Percentiles rank a stretch among this genome's conserved stretches.
These are phyloP conservation scores for Drosophila rhopaloa DNA, from an alignment of 1,140 invertebrate genomes.

Conservation along the genomic window DNA sequence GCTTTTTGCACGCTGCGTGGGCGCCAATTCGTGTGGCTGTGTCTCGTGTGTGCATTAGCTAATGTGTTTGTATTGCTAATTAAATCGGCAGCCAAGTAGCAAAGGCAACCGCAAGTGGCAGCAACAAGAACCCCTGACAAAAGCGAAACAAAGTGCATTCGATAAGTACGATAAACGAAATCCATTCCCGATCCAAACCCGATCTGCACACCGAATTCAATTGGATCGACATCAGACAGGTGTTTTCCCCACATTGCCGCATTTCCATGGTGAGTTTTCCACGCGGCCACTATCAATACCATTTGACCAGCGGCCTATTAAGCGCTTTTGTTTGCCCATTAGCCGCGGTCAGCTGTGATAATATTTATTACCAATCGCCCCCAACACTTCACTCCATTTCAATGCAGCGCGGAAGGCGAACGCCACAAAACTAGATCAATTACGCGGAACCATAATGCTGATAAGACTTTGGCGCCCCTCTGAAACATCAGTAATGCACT, in stretches of 20 bases:
- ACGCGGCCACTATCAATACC: constrained; percentile 1
- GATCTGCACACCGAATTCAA: constrained; percentile 30
- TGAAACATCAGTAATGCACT: neutral
- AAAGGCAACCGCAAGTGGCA: constrained; percentile 34
- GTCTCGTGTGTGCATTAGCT: constrained; percentile 62
- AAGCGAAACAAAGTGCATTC: constrained; percentile 73
- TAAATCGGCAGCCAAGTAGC: constrained; percentile 64
- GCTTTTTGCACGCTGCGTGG: constrained; percentile 62
- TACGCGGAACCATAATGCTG: constrained; percentile 58
- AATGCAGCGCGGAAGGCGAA: constrained; percentile 16
- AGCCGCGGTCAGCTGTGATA: constrained; percentile 64
- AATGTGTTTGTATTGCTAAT: constrained; percentile 81
- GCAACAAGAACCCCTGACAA: constrained; percentile 66
- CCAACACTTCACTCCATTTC: neutral
- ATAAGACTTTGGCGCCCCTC: constrained; percentile 47
- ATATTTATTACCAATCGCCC: constrained; percentile 61
- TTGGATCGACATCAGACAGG: constrained; percentile 43
- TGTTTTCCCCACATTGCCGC: constrained; percentile 22
- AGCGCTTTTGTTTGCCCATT: constrained; percentile 65
- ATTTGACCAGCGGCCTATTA: constrained; percentile 30
- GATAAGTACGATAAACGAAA: constrained; percentile 67
- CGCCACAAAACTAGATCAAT: constrained; percentile 70
- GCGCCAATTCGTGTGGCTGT: constrained; percentile 42
- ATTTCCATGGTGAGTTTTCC: constrained; percentile 66
- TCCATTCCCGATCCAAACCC: constrained; percentile 39